A percentile compares a stretch with the other conserved stretches of the same genome.
phyloP scores from a whole-genome alignment of 2,888 invertebrate genomes.

The Nebria brevicollis region DNA sequence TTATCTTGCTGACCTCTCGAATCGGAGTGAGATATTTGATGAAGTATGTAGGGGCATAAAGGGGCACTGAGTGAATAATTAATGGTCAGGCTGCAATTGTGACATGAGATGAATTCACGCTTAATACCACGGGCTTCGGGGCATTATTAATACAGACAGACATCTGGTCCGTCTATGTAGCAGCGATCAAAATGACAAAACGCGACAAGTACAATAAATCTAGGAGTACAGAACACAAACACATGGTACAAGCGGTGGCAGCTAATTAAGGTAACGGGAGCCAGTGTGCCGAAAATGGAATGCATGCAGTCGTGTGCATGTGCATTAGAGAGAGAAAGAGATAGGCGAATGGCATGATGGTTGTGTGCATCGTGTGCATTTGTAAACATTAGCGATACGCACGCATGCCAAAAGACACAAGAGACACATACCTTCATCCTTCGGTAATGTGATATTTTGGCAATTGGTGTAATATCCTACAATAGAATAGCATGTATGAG shows the following conservation, averaged over 20 bases:
- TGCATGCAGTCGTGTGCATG: slow-evolving; percentile 11
- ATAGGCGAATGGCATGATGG: neutral
- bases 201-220: slow-evolving; percentile 22
- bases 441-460: slow-evolving; percentile 62
- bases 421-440: slow-evolving; percentile 61
- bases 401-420: slow-evolving; percentile 44
- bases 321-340: neutral
- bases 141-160: slow-evolving; percentile 16
- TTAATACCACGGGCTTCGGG: slow-evolving; percentile 8
- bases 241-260: slow-evolving; percentile 10
- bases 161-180: slow-evolving; percentile 12
- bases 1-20: too few relatives aligned
- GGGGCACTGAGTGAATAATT: slow-evolving; percentile 2
- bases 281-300: slow-evolving; percentile 4
- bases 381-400: slow-evolving; percentile 19
- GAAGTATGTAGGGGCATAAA: neutral
- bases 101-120: slow-evolving; percentile 16
- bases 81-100: slow-evolving; percentile 13
- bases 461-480: slow-evolving; percentile 63
- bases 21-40: neutral
- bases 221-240: slow-evolving; percentile 12
- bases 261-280: slow-evolving; percentile 9
- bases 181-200: slow-evolving; percentile 22
- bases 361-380: slow-evolving; percentile 34
- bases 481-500: slow-evolving; percentile 57